These are phyloP conservation scores for Onychomys arenicola DNA, from an alignment of 2,797 vertebrate species.

Conservation along the genomic window DNA sequence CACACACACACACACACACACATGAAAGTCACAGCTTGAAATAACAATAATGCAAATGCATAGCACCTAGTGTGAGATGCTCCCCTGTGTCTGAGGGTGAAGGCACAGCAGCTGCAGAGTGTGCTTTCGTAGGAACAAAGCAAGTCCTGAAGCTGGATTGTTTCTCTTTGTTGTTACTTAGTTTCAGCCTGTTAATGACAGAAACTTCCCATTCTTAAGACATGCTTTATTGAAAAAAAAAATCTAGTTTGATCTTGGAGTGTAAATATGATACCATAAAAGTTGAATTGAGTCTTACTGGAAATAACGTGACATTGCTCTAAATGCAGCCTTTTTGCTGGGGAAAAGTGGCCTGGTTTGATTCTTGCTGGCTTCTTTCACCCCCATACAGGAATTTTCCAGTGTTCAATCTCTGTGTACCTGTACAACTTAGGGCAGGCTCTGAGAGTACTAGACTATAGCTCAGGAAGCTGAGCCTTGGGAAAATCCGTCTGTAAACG, in stretches of 20 bases:
- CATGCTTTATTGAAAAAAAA: slow-evolving; percentile 36
- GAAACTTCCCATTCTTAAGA: slow-evolving; percentile 40
- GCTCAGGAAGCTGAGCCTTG: slow-evolving; percentile 55
- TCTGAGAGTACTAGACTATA: slow-evolving; percentile 18
- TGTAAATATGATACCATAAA: slow-evolving; percentile 16
- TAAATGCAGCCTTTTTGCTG: slow-evolving; percentile 49
- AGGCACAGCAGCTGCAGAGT: background rate
- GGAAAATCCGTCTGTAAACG: slow-evolving; percentile 58
- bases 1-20: background rate
- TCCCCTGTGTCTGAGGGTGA: background rate
- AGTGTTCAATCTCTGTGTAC: slow-evolving; percentile 60
- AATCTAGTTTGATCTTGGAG: slow-evolving; percentile 20
- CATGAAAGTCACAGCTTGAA: slow-evolving; percentile 24
- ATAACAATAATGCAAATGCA: background rate
- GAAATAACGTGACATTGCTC: slow-evolving; percentile 55
- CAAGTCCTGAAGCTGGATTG: background rate
- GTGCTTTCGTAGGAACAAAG: background rate
- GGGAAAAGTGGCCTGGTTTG: slow-evolving; percentile 59
- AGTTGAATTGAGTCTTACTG: slow-evolving; percentile 40
- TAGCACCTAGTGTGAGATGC: background rate
- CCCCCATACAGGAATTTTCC: slow-evolving; percentile 75
- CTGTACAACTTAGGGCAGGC: slow-evolving; percentile 41
- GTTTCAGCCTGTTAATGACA: slow-evolving; percentile 13
- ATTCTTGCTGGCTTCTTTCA: slow-evolving; percentile 67
- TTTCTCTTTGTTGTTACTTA: background rate